Evolutionary conservation across 2,888 invertebrate genomes (phyloP).

Genomic region (Panzeria rudis): DNA sequence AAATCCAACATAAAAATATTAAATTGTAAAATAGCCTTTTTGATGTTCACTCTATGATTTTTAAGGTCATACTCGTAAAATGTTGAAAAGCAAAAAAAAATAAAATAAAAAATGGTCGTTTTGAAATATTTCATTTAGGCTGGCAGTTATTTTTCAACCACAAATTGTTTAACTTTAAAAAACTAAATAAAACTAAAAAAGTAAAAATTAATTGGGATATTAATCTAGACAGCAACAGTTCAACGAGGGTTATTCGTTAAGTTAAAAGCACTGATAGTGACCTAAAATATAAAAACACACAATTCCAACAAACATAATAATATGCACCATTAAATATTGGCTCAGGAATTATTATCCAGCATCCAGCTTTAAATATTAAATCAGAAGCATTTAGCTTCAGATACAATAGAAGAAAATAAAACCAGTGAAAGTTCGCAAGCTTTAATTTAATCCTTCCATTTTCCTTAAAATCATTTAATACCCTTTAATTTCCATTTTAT

Average conservation of each 20-base stretch:
- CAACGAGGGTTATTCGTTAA: slow-evolving; percentile 1
- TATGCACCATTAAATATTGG: too few species aligned
- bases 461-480: too few species aligned
- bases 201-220: slow-evolving; percentile 21
- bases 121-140: slow-evolving; percentile 14
- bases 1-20: background rate
- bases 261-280: background rate
- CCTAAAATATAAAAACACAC: background rate
- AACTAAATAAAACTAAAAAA: slow-evolving; percentile 3
- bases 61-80: slow-evolving; percentile 18
- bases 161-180: slow-evolving; percentile 30
- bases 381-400: too few species aligned
- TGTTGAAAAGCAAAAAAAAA: slow-evolving; percentile 1
- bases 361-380: background rate
- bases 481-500: too few species aligned
- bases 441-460: too few species aligned
- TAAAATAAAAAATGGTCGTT: background rate
- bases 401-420: too few species aligned
- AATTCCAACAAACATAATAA: background rate
- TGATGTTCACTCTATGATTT: background rate
- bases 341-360: too few species aligned
- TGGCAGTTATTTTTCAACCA: slow-evolving; percentile 14
- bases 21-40: background rate
- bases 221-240: slow-evolving; percentile 27
- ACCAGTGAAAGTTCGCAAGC: too few species aligned